These are phyloP conservation scores for Aricia agestis DNA, from an alignment of 1,140 invertebrate genomes.

Conservation along the genomic window DNA sequence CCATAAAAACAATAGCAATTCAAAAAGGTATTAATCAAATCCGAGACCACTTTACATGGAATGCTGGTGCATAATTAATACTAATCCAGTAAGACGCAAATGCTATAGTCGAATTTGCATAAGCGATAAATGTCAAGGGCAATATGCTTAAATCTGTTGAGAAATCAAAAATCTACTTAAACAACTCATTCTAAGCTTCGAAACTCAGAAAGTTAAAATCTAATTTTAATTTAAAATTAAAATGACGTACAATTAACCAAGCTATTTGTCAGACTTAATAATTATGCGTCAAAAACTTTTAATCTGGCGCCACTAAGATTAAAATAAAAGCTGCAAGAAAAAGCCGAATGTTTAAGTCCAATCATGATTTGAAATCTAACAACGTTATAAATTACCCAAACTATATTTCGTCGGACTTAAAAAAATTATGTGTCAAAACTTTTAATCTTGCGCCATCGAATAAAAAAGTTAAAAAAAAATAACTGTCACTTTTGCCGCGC, in stretches of 20 bases:
- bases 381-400: too few species aligned
- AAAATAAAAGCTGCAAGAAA: background rate
- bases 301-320: background rate
- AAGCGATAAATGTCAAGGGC: background rate
- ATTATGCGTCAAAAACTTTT: background rate
- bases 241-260: background rate
- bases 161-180: too few species aligned
- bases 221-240: too few species aligned
- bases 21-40: constrained; percentile 13
- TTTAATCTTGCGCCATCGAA: background rate
- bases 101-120: background rate
- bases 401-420: too few species aligned
- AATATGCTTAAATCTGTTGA: background rate
- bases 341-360: too few species aligned
- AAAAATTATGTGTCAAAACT: too few species aligned
- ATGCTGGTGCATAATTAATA: constrained; percentile 13
- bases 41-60: background rate
- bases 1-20: constrained; percentile 8
- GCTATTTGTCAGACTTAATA: background rate
- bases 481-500: background rate
- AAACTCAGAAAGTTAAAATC: too few species aligned
- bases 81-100: background rate
- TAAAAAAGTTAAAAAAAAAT: background rate
- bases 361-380: too few species aligned
- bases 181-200: too few species aligned